Percentiles rank a stretch among this genome's conserved stretches.
These are phyloP conservation scores for Myotis vivesi DNA, from an alignment of 2,797 vertebrate species.

Conservation along the genomic window DNA sequence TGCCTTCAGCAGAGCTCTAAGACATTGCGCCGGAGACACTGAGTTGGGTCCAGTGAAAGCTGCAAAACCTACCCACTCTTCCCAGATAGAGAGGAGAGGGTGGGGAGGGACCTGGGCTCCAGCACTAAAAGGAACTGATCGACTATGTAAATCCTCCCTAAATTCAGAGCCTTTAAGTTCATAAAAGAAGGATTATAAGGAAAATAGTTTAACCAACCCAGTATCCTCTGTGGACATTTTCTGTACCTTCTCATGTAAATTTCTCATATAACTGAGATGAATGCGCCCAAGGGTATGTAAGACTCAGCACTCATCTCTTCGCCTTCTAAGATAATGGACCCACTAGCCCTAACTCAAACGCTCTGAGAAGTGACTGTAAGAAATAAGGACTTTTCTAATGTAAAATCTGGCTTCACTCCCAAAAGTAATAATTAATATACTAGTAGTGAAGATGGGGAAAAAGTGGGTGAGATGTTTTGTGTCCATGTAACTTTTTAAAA, in stretches of 20 bases:
- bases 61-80: background rate
- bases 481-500: background rate
- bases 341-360: background rate
- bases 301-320: background rate
- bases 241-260: background rate
- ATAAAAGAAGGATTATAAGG: background rate
- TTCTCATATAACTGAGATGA: background rate
- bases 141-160: background rate
- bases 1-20: background rate
- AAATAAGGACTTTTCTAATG: background rate
- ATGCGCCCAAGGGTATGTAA: background rate
- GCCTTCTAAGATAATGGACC: background rate
- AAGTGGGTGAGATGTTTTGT: background rate
- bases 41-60: background rate
- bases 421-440: background rate
- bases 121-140: background rate
- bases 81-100: background rate
- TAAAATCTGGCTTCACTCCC: background rate
- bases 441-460: background rate
- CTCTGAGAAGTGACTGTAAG: background rate
- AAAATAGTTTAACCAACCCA: background rate
- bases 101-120: rapidly evolving
- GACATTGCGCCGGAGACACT: rapidly evolving
- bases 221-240: background rate
- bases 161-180: background rate